Conservation (phyloP, 1,140 invertebrate species). For the Ceratosolen solmsi region DNA sequence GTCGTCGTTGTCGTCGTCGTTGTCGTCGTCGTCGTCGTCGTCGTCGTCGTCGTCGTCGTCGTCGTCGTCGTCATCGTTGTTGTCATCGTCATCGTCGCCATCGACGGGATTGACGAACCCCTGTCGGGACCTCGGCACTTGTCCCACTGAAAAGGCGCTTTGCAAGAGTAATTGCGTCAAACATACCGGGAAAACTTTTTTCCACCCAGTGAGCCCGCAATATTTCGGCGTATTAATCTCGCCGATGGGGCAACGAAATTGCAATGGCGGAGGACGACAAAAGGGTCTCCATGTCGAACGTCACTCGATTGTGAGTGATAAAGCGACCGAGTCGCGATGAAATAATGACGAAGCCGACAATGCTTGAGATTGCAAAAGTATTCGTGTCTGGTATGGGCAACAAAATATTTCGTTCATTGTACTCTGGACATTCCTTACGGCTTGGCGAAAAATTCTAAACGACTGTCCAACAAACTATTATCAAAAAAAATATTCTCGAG, state of each 20-base stretch:
- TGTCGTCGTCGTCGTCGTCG: neutral
- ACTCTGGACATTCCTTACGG: too few species aligned
- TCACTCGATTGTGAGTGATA: slow-evolving; percentile 54
- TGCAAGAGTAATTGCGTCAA: slow-evolving; percentile 63
- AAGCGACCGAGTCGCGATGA: neutral
- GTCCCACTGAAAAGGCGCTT: slow-evolving; percentile 38
- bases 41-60: slow-evolving; percentile 17
- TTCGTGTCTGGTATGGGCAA: neutral
- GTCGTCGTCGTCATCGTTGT: neutral
- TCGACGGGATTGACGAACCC: neutral
- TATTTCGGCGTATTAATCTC: slow-evolving; percentile 61
- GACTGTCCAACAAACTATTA: too few species aligned
- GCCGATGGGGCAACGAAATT: slow-evolving; percentile 1
- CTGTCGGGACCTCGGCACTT: slow-evolving; percentile 43
- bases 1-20: slow-evolving; percentile 23
- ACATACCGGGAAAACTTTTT: slow-evolving; percentile 58
- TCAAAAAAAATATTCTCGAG: too few species aligned
- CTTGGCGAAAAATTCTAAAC: too few species aligned
- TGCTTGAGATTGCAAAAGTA: neutral
- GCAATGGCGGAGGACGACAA: slow-evolving; percentile 39
- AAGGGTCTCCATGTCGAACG: slow-evolving; percentile 37
- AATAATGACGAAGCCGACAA: slow-evolving; percentile 31
- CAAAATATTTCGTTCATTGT: too few species aligned
- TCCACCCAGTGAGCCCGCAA: neutral
- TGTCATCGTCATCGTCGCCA: slow-evolving; percentile 34